phyloP scores from a whole-genome alignment of 2,113 vertebrate species.

The Mustelus asterias region DNA sequence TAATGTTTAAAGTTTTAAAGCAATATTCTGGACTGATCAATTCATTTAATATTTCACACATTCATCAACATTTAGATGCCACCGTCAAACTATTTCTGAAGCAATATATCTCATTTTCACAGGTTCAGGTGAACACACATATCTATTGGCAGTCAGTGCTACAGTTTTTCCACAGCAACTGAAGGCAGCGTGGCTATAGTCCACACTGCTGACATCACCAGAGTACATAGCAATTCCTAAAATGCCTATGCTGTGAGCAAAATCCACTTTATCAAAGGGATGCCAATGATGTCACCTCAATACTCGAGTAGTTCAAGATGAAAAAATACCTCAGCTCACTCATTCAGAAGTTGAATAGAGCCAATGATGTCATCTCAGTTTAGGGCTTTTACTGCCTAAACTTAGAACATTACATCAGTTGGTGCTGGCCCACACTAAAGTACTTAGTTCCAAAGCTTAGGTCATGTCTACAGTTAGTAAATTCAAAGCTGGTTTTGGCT shows the following conservation, averaged over 20 bases:
- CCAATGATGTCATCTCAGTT: conserved; percentile 45
- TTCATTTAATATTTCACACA: background rate
- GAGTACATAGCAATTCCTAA: conserved; percentile 37
- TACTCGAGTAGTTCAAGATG: conserved; percentile 41
- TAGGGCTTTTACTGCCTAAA: conserved; percentile 40
- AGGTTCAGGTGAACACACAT: background rate
- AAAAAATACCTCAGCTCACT: conserved; percentile 46
- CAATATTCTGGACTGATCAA: background rate
- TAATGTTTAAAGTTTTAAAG: background rate
- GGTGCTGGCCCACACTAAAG: conserved; percentile 38
- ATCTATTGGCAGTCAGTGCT: background rate
- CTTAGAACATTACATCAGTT: conserved; percentile 44
- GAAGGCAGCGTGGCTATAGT: conserved; percentile 23
- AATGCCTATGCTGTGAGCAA: conserved; percentile 40
- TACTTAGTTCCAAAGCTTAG: conserved; percentile 40
- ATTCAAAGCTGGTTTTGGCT: conserved; percentile 32
- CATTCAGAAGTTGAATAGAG: conserved; percentile 48
- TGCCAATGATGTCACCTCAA: conserved; percentile 42
- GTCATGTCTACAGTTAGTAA: conserved; percentile 42
- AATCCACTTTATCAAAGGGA: conserved; percentile 39
- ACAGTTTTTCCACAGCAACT: conserved; percentile 13
- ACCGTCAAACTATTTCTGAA: background rate
- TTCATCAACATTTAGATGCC: background rate
- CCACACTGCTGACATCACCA: conserved; percentile 37
- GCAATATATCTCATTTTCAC: background rate